These are phyloP conservation scores for Pyralis farinalis DNA, from an alignment of 2,888 invertebrate genomes.

Conservation along the genomic window DNA sequence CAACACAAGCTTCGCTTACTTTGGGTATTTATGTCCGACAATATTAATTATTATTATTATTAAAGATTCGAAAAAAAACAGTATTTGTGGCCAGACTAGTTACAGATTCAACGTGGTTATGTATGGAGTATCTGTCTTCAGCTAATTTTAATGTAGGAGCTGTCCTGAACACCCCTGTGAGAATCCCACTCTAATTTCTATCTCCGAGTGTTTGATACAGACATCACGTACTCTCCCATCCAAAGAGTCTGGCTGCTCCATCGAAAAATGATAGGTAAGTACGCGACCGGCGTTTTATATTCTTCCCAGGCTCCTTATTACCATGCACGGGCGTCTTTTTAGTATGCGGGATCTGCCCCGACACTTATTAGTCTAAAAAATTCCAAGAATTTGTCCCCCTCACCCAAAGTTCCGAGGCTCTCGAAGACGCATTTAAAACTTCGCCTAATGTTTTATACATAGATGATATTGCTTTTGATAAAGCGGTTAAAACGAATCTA, in stretches of 20 bases:
- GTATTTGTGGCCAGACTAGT: too few relatives aligned
- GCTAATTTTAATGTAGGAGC: not conserved
- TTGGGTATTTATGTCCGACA: too few relatives aligned
- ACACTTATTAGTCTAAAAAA: constrained; percentile 79
- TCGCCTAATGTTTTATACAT: constrained; percentile 76
- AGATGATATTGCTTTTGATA: constrained; percentile 77
- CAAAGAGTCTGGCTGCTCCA: constrained; percentile 49
- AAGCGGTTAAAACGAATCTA: constrained; percentile 75
- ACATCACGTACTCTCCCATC: constrained; percentile 52
- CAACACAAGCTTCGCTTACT: too few relatives aligned
- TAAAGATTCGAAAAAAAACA: too few relatives aligned
- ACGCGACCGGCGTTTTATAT: constrained; percentile 64
- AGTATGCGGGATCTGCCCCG: constrained; percentile 69
- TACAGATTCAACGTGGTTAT: too few relatives aligned
- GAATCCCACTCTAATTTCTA: constrained; percentile 8
- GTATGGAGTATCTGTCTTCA: too few relatives aligned
- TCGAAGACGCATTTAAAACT: constrained; percentile 64
- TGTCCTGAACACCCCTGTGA: constrained; percentile 2
- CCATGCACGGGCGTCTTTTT: constrained; percentile 66
- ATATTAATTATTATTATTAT: too few relatives aligned
- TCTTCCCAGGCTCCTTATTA: constrained; percentile 65
- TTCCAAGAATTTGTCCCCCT: constrained; percentile 60
- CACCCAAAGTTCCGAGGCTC: constrained; percentile 55
- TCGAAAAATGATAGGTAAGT: constrained; percentile 58
- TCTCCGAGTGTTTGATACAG: constrained; percentile 37